These are phyloP conservation scores for Drosophila incognita DNA, from an alignment of 2,888 invertebrate genomes.

Conservation along the genomic window DNA sequence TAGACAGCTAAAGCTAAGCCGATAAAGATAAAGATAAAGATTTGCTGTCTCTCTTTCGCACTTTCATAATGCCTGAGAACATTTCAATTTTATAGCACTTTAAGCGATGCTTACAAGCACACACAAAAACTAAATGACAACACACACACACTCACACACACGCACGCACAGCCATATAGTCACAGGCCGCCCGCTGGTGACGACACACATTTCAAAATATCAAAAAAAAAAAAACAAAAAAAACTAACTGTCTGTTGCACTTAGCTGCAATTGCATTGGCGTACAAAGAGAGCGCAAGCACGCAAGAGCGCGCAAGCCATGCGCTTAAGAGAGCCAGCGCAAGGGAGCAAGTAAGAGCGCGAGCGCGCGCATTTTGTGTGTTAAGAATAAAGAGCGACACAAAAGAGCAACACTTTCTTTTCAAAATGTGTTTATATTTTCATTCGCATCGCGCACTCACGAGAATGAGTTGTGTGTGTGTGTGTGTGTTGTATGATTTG, in stretches of 20 bases:
- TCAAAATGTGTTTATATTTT: slow-evolving; percentile 69
- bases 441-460: slow-evolving; percentile 52
- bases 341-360: slow-evolving; percentile 1
- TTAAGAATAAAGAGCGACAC: slow-evolving; percentile 46
- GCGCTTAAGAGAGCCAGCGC: slow-evolving; percentile 24
- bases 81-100: slow-evolving; percentile 59
- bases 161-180: slow-evolving; percentile 4
- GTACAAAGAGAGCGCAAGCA: slow-evolving; percentile 20
- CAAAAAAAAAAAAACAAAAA: slow-evolving; percentile 19
- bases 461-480: slow-evolving; percentile 41
- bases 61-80: slow-evolving; percentile 56
- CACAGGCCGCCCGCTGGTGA: slow-evolving; percentile 55
- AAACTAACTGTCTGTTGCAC: slow-evolving; percentile 62
- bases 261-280: slow-evolving; percentile 35
- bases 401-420: slow-evolving; percentile 66
- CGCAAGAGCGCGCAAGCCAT: slow-evolving; percentile 17
- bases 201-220: slow-evolving; percentile 74
- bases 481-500: slow-evolving; percentile 59
- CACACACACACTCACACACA: background rate
- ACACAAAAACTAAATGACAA: slow-evolving; percentile 10
- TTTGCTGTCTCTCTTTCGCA: slow-evolving; percentile 30
- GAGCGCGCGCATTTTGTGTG: background rate
- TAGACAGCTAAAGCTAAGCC: slow-evolving; percentile 45
- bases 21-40: slow-evolving; percentile 76
- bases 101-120: slow-evolving; percentile 43